Base-by-base conservation (phyloP, 2,113 vertebrate genomes). In the Scomber japonicus region DNA sequence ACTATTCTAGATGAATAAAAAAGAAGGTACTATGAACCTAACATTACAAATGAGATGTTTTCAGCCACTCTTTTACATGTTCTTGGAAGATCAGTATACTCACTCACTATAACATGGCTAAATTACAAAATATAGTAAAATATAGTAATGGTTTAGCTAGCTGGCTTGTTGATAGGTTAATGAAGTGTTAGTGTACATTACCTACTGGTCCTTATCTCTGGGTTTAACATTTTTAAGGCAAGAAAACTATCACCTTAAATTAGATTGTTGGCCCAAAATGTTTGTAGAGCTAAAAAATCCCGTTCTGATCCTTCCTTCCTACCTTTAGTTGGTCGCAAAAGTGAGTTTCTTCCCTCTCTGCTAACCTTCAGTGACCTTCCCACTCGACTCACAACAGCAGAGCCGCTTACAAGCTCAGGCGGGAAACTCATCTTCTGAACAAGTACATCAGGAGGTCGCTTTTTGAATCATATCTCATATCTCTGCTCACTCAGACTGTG, bases 311-410 rank as follows among this genome's bases (percentile, higher is more conserved):
- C 2, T 40, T 40, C 35, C 35, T 9, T 40, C 35, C 35, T 40
- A 40, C 35, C 35, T 40, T 40, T 9, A 40, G 21, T 14, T n/a
- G 19, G 31, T 45, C 24, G 27, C 27, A 64, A 40, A 14, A 35
- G 3, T 64, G 16, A 45, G 51, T 68, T 3, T 62, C 11, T 50
- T 51, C n/a, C 44, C 45, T 63, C 9, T 16, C n/a, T 44, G 13
- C 49, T 40, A 31, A 55, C 64, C 40, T 45, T 76, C 35, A 64
- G 50, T 56, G 44, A 75, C 56, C 40, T 62, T 61, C 31, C 17
- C 57, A 14, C 15, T n/a, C 2, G 3, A 30, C 45, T 68, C 48
- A 45, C 6, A 40, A 40, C 35, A 40, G 35, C 35, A 40, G 24
- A 60, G 67, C 63, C 76, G 49, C n/a, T 78, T 49, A 17, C 53